Base-by-base conservation (phyloP, 1,140 invertebrate genomes). In the Bursaphelenchus mucronatus region DNA sequence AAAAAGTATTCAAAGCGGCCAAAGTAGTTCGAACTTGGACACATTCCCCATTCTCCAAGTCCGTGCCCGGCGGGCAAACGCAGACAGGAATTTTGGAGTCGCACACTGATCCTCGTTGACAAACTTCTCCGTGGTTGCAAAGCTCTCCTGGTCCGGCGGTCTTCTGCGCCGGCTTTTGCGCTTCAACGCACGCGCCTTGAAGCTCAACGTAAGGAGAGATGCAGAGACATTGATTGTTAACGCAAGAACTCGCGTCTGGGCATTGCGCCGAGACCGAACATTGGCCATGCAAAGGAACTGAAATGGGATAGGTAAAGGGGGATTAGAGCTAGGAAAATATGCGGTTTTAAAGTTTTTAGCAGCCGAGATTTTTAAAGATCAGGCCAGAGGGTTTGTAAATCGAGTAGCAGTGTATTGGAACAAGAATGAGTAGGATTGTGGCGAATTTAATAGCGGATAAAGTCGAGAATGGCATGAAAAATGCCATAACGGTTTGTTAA, bases 111-210 rank as follows among this genome's bases (percentile, higher is more conserved):
- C 76, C 77, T 51, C 61, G 63, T 9, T 17, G 45, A 58, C 77
- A 79, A 11, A 71, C 51, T 53, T 79, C 68, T 15, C 76, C 77
- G 21, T 70, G 61, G 41, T 80, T 76, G 63, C 76, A 79, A 7
- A 70, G 62, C 30, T 79, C 77, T 41, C 77, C 79, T 15, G 79
- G 79, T 21, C 79, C 73, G 44, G 76, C 74, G 61, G 69, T 39
- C 56, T 78, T 75, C n/a, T 59, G 61, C 55, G 56, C 51, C 39
- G 64, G 44, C 21, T 57, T 43, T n/a, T 68, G 57, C 30, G 30
- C 30, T 54, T 64, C 46, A 13, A 74, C 73, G 59, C 76, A 79
- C 46, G 66, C 61, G 46, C 78, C 76, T 45, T 69, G 61, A 53
- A 70, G 71, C 59, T 79, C 78, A 30, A 76, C 53, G 44, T 69